Base-by-base conservation (phyloP, 2,113 vertebrate genomes). In the Peucedramus taeniatus region DNA sequence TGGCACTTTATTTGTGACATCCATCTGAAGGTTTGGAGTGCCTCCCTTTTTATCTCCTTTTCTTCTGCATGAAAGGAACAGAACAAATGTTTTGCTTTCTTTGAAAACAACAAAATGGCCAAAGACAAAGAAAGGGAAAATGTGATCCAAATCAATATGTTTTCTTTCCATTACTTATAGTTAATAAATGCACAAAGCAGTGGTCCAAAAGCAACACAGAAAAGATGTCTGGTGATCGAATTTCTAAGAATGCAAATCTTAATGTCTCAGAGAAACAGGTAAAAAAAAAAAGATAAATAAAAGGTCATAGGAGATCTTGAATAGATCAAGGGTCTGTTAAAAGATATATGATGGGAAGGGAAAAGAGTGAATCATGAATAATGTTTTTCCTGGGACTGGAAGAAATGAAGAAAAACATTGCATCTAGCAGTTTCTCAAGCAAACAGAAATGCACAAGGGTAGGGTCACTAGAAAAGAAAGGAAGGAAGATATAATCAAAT, bases 51-150 rank as follows among this genome's bases (percentile, higher is more conserved):
- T 15, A 37, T 63, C 4, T 82, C 30, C 1, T 79, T 87, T 89
- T 21, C 18, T 65, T 51, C 21, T 59, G 13, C 15, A n/a, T 37
- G 42, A 93, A 39, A 87, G 15, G 14, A 91, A 74, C 11, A 72
- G 88, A 86, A 71, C 44, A 4, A 65, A 76, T 42, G 53, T n/a
- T 82, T 66, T 39, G 2, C 3, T 82, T 82, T n/a, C 51, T 51
- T 20, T 66, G 44, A 94, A 56, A 90, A 21, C 15, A 89, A 85
- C 13, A 74, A 89, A 88, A 84, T 64, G 5, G 60, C 81, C 79
- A 83, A 69, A 57, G 39, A 13, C 31, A 81, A 88, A 74, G 21
- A 54, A 26, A 44, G 28, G 37, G 15, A 69, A 75, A 83, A 64
- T 33, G 19, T 59, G 18, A 7, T 11, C 20, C 21, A 47, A 81